Conservation (phyloP, 2,797 vertebrate species). For the Novumbra hubbsi region DNA sequence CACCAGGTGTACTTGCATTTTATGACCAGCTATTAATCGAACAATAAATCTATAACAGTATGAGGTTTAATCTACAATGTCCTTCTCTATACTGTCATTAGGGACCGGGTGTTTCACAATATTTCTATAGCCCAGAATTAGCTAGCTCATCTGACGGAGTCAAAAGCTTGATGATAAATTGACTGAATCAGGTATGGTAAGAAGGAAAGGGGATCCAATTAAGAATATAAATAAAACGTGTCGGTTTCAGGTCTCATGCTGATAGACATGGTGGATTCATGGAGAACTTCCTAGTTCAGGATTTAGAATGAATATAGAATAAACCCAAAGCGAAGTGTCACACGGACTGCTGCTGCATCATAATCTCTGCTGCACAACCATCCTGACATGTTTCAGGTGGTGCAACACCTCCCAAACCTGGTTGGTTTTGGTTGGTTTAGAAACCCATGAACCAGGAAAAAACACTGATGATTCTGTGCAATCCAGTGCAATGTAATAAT, state of each 20-base stretch:
- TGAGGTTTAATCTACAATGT: too few relatives aligned
- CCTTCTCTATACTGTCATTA: too few relatives aligned
- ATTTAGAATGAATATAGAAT: neutral
- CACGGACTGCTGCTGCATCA: neutral
- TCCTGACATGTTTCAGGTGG: neutral
- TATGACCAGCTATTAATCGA: too few relatives aligned
- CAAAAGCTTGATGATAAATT: too few relatives aligned
- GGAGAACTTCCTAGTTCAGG: neutral
- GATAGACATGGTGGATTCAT: neutral
- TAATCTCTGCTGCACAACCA: neutral
- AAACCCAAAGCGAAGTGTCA: neutral
- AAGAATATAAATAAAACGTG: neutral
- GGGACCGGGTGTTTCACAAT: too few relatives aligned
- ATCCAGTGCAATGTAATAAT: neutral
- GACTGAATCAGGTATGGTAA: neutral
- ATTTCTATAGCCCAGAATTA: too few relatives aligned
- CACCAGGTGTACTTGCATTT: too few relatives aligned
- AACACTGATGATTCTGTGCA: neutral
- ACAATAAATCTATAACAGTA: too few relatives aligned
- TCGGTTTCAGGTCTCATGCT: too few relatives aligned
- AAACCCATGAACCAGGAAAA: neutral
- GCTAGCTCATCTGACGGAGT: too few relatives aligned
- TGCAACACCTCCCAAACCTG: neutral
- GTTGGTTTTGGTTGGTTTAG: neutral
- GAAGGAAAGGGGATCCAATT: neutral